Evolutionary conservation across 2,888 invertebrate species (phyloP).

Genomic region (Epinotia brunnichana): DNA sequence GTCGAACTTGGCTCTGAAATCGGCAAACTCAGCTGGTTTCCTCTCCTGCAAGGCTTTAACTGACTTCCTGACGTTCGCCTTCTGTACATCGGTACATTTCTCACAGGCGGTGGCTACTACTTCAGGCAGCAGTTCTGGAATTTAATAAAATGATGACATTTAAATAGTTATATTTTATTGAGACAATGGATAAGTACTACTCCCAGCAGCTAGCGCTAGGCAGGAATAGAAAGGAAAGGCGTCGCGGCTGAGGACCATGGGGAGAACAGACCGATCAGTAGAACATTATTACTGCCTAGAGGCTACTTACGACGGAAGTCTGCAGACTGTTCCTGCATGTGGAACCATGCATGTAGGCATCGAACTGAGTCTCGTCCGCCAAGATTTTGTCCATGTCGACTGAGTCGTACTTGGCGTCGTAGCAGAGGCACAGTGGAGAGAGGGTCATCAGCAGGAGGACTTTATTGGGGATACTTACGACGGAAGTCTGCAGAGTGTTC

Average conservation of each 20-base stretch:
- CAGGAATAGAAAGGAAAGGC: too few species aligned
- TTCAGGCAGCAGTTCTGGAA: conserved; percentile 70
- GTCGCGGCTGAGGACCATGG: too few species aligned
- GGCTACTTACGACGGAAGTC: conserved; percentile 51
- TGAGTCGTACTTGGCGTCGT: conserved; percentile 70
- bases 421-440: conserved; percentile 56
- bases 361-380: conserved; percentile 61
- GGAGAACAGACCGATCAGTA: too few species aligned
- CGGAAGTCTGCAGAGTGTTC: conserved; percentile 67
- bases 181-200: too few species aligned
- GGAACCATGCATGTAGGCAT: conserved; percentile 63
- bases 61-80: conserved; percentile 60
- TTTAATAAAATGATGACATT: background rate
- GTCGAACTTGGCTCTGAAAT: conserved; percentile 67
- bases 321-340: conserved; percentile 66
- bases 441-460: conserved; percentile 50
- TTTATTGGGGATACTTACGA: conserved; percentile 57
- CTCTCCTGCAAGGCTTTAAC: conserved; percentile 65
- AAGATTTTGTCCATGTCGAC: conserved; percentile 72
- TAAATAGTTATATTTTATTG: too few species aligned
- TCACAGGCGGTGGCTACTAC: conserved; percentile 69
- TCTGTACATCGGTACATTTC: conserved; percentile 68
- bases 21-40: conserved; percentile 61
- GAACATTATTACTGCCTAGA: too few species aligned
- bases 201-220: too few species aligned